phyloP scores from a whole-genome alignment of 2,113 vertebrate genomes.

The Menura novaehollandiae region DNA sequence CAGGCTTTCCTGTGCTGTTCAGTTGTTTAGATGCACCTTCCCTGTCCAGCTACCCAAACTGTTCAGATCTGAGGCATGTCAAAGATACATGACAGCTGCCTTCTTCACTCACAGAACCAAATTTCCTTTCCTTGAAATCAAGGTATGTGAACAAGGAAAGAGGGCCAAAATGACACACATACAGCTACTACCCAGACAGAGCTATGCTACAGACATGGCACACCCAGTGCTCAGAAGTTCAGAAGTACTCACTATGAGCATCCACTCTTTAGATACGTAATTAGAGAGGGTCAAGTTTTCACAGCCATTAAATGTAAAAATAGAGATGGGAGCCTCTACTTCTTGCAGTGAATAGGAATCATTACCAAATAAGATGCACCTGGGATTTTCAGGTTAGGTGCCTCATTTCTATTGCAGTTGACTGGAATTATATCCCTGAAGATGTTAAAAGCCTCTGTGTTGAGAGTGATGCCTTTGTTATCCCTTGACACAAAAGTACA shows the following conservation, averaged over 20 bases:
- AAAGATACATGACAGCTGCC: neutral
- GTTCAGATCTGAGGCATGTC: neutral
- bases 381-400: neutral
- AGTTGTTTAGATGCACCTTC: neutral
- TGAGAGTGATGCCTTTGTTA: neutral
- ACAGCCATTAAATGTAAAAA: neutral
- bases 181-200: neutral
- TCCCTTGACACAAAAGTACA: neutral
- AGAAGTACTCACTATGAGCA: neutral
- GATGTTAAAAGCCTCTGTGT: neutral
- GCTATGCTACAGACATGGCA: neutral
- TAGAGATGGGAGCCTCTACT: neutral
- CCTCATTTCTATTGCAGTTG: neutral
- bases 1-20: neutral
- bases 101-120: neutral
- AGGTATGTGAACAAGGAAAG: neutral
- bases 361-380: neutral
- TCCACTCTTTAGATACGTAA: neutral
- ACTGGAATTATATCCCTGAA: neutral
- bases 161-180: neutral
- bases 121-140: neutral
- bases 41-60: neutral
- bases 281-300: neutral
- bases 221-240: neutral
- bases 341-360: neutral